Conservation (phyloP, 2,113 vertebrate species). For the Neopipo cinnamomea region DNA sequence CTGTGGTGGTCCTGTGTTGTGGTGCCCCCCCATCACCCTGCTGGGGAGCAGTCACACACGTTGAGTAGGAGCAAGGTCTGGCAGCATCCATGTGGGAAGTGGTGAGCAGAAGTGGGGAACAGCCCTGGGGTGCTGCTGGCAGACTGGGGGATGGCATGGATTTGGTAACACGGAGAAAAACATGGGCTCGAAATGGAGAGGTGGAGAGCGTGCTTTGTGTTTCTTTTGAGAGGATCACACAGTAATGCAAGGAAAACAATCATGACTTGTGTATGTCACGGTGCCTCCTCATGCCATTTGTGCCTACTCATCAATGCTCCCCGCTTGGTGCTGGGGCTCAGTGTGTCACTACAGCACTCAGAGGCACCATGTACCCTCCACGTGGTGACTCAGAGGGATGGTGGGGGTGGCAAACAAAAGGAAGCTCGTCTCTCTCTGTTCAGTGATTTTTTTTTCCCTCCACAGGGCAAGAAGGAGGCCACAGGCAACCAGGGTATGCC, state of each 20-base stretch:
- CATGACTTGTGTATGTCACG: not conserved
- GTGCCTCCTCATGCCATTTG: not conserved
- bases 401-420: not conserved
- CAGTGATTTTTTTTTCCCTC: not conserved
- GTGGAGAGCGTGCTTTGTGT: not conserved
- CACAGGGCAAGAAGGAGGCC: not conserved
- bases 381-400: constrained; percentile 3
- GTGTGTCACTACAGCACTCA: not conserved
- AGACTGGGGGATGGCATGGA: not conserved
- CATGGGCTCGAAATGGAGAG: not conserved
- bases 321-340: not conserved
- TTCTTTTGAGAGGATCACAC: not conserved
- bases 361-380: not conserved
- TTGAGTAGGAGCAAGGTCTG: not conserved
- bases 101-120: not conserved
- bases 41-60: fast-evolving
- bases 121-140: fast-evolving
- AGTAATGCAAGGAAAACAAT: not conserved
- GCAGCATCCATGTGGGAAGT: not conserved
- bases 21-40: fast-evolving
- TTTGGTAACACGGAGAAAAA: not conserved
- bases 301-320: not conserved
- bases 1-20: not conserved
- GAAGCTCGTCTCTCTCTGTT: not conserved
- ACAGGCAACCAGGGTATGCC: not conserved